Evolutionary conservation across 2,797 vertebrate genomes (phyloP).

Genomic region (Sphenopsis melanotis): DNA sequence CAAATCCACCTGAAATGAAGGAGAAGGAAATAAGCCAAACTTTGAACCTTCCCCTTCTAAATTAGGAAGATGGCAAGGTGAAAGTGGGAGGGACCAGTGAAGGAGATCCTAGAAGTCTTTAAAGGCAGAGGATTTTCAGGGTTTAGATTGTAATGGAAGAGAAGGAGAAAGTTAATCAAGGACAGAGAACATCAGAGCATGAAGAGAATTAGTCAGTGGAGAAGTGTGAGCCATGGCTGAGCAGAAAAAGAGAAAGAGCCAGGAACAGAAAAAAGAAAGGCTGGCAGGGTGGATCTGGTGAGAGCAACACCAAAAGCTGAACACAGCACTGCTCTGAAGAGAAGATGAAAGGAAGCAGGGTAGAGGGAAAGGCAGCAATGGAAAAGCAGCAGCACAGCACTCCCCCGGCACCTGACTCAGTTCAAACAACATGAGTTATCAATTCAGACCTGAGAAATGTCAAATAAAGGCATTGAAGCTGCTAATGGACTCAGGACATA

Average conservation of each 20-base stretch:
- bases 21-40: background rate
- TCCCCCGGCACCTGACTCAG: background rate
- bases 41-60: background rate
- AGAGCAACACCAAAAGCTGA: background rate
- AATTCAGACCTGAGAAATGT: background rate
- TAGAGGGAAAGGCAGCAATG: background rate
- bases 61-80: background rate
- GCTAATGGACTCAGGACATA: background rate
- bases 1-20: background rate
- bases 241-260: background rate
- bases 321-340: background rate
- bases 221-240: background rate
- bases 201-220: background rate
- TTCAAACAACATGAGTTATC: background rate
- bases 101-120: background rate
- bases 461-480: background rate
- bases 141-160: background rate
- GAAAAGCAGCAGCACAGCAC: background rate
- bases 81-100: background rate
- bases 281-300: background rate
- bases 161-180: background rate
- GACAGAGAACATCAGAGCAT: background rate
- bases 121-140: background rate
- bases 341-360: background rate
- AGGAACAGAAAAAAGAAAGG: background rate